phyloP scores from a whole-genome alignment of 1,140 invertebrate genomes.

The Drosophila kanapiae region DNA sequence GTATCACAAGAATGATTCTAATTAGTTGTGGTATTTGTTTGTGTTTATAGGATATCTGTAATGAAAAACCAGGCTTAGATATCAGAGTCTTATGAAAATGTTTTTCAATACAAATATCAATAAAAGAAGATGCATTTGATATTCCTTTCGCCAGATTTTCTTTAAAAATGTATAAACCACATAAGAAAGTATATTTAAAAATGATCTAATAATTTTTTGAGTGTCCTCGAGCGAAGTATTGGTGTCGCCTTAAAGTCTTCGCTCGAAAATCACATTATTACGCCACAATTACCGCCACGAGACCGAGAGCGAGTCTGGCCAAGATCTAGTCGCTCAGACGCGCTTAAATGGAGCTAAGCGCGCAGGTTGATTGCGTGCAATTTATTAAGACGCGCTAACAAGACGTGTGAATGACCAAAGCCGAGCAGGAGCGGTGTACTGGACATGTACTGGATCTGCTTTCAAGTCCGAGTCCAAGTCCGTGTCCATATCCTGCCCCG shows the following conservation, averaged over 20 bases:
- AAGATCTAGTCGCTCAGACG: constrained; percentile 80
- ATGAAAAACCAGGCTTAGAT: background rate
- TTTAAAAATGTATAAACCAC: background rate
- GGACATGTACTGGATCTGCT: constrained; percentile 18
- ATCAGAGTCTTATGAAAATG: background rate
- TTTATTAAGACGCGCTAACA: constrained; percentile 85
- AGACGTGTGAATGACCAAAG: constrained; percentile 84
- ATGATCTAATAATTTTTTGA: background rate
- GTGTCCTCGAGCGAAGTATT: constrained; percentile 7
- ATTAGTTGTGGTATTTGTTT: background rate
- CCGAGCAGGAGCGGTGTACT: constrained; percentile 62
- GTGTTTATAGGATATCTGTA: background rate
- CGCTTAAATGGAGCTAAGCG: constrained; percentile 82
- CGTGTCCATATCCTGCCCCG: constrained; percentile 15
- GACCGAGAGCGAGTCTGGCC: constrained; percentile 41
- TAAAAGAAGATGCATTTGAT: background rate
- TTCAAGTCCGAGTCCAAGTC: background rate
- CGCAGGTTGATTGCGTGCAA: constrained; percentile 83
- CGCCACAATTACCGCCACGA: constrained; percentile 84
- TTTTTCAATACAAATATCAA: background rate
- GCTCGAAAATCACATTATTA: constrained; percentile 74
- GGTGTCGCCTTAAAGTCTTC: constrained; percentile 69
- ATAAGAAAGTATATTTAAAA: background rate
- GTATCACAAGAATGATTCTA: too few species aligned
- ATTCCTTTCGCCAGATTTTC: background rate